phyloP scores from a whole-genome alignment of 2,888 invertebrate genomes.

The Cataglyphis albicans region DNA sequence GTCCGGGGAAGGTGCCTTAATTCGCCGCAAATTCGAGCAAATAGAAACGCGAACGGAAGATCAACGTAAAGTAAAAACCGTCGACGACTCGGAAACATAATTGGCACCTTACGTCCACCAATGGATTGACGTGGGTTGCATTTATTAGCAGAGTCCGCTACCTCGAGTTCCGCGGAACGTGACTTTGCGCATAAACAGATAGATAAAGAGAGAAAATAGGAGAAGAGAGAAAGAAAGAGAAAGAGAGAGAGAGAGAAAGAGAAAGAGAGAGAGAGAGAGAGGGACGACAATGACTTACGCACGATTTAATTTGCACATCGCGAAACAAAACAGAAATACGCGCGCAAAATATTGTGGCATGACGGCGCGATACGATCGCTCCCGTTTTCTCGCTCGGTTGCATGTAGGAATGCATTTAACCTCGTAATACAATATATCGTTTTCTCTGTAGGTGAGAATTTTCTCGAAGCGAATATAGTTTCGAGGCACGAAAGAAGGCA shows the following conservation, averaged over 20 bases:
- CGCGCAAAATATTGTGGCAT: constrained; percentile 23
- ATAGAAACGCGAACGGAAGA: constrained; percentile 26
- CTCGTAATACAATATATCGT: background rate
- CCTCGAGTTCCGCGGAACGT: constrained; percentile 18
- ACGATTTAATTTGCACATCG: constrained; percentile 63
- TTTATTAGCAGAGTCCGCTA: constrained; percentile 26
- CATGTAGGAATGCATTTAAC: constrained; percentile 47
- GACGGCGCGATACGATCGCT: constrained; percentile 21
- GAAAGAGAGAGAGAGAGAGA: background rate
- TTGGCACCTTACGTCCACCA: constrained; percentile 18
- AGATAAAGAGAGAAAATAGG: background rate
- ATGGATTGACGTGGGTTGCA: constrained; percentile 24
- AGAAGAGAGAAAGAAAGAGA: background rate
- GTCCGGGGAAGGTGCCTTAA: constrained; percentile 15
- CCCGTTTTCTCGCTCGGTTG: constrained; percentile 38
- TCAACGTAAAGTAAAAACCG: constrained; percentile 15
- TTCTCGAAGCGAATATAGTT: constrained; percentile 13
- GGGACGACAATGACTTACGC: constrained; percentile 53
- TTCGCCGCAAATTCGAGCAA: constrained; percentile 26
- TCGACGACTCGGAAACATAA: constrained; percentile 35
- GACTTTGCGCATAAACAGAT: constrained; percentile 36
- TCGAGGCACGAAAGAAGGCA: background rate
- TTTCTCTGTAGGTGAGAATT: constrained; percentile 21
- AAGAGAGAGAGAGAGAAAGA: background rate
- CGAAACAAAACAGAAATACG: background rate